A percentile compares a stretch with the other conserved stretches of the same genome.
Conservation (phyloP, 2,113 vertebrate genomes). For the Zosterops lateralis region DNA sequence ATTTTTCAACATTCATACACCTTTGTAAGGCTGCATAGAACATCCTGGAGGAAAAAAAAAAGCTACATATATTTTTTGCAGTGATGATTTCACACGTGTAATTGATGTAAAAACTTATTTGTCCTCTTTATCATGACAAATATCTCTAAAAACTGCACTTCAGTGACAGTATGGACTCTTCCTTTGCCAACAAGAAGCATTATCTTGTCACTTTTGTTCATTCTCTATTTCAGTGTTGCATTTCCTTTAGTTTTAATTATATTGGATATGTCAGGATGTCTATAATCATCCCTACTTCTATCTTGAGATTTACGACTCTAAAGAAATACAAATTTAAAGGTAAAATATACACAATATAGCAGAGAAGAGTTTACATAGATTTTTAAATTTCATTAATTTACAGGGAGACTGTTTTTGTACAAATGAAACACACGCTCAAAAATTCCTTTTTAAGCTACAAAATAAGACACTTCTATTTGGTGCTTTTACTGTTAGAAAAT, state of each 20-base stretch:
- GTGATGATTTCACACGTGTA: not conserved
- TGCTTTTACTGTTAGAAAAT: conserved; percentile 20
- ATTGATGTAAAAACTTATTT: not conserved
- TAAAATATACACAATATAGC: not conserved
- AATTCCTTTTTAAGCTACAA: not conserved
- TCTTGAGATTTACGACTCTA: conserved; percentile 4
- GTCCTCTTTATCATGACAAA: not conserved
- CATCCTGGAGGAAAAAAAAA: not conserved
- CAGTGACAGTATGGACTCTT: not conserved
- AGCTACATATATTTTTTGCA: not conserved
- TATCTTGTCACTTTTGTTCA: not conserved
- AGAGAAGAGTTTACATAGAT: not conserved
- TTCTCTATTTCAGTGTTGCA: not conserved
- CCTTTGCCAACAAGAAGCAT: not conserved
- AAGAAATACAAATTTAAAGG: not conserved
- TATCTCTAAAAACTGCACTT: not conserved
- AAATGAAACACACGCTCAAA: not conserved
- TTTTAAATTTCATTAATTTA: not conserved
- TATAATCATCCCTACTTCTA: not conserved
- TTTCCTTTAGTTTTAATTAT: conserved; percentile 37
- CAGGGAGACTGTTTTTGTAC: not conserved
- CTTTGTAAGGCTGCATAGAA: not conserved
- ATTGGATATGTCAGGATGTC: not conserved
- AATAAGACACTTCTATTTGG: not conserved
- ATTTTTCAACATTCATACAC: conserved; percentile 11